Base-by-base conservation (phyloP, 1,140 invertebrate species). In the Battus philenor region DNA sequence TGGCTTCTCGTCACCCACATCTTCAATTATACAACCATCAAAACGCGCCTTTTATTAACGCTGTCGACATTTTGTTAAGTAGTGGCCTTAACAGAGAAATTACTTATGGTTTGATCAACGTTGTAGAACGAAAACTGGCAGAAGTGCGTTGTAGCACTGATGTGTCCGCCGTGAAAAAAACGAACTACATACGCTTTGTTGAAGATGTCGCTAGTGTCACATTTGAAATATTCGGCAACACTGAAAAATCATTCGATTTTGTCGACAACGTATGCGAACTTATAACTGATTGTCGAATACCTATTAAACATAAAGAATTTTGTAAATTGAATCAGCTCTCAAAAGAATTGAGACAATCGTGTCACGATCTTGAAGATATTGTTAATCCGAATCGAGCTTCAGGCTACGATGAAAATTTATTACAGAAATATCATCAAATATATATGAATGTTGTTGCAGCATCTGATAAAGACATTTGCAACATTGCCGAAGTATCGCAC, bases 31-130 rank as follows among this genome's bases (percentile, higher is more conserved):
- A 86, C 44, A 85, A 59, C 13, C 82, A 86, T 27, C 72, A 79
- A 58, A 86, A 87, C 36, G 77, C 79, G 2, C 74, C 83, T 1
- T 82, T 87, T 11, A 82, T 87, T 8, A 84, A 84, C 16, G 74
- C 83, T 16, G 81, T 86, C 1, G 86, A 87, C 44, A 76, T 87
- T 18, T 54, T 86, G 18, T 33, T 87, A 1, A 85, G 81, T 30
- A 87, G 80, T 32, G 86, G 86, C 0, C 66, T 87, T 0, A 86
- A 87, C 46, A 73, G 78, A 54, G 78, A 86, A 53, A 86, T 87
- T 8, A 86, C 86, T 0, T 86, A 86, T 36, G 83, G 79, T 8
- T 62, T 87, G 8, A 78, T 87, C 32, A 86, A 86, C 54, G 75
- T 87, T 2, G 83, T 85, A 0, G 86, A 87, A 52, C 65, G 80